Evolutionary conservation across 2,113 vertebrate species (phyloP).

Genomic region (Ellobius talpinus): DNA sequence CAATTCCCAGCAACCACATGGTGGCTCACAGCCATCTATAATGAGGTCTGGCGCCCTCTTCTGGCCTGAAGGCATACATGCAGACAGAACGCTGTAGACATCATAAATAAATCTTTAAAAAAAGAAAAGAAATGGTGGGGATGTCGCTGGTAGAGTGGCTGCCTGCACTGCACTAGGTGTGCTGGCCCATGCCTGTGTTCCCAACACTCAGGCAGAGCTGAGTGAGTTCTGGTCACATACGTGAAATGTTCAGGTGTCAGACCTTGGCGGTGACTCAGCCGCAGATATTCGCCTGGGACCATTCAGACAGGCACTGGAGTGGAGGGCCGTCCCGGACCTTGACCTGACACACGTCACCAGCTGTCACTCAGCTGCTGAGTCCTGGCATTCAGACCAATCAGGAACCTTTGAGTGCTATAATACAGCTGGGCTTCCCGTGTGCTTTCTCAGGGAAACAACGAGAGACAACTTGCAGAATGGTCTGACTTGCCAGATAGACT

Average conservation of each 20-base stretch:
- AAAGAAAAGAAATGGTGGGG: too few relatives aligned
- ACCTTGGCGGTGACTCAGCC: background rate
- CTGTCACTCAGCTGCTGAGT: background rate
- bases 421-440: background rate
- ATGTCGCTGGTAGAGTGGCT: too few relatives aligned
- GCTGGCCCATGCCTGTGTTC: background rate
- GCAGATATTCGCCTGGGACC: background rate
- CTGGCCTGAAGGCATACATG: too few relatives aligned
- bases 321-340: background rate
- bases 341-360: background rate
- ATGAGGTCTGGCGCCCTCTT: too few relatives aligned
- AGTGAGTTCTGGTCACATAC: background rate
- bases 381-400: background rate
- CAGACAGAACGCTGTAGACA: too few relatives aligned
- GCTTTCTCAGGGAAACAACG: constrained; percentile 1
- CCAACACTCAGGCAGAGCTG: too few relatives aligned
- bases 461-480: constrained; percentile 33
- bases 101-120: too few relatives aligned
- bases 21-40: too few relatives aligned
- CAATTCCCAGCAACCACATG: too few relatives aligned
- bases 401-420: background rate
- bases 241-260: background rate
- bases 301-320: background rate
- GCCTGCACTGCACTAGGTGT: too few relatives aligned
- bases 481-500: constrained; percentile 53